Base-by-base conservation (phyloP, 2,888 invertebrate species). In the Lymantria monacha region DNA sequence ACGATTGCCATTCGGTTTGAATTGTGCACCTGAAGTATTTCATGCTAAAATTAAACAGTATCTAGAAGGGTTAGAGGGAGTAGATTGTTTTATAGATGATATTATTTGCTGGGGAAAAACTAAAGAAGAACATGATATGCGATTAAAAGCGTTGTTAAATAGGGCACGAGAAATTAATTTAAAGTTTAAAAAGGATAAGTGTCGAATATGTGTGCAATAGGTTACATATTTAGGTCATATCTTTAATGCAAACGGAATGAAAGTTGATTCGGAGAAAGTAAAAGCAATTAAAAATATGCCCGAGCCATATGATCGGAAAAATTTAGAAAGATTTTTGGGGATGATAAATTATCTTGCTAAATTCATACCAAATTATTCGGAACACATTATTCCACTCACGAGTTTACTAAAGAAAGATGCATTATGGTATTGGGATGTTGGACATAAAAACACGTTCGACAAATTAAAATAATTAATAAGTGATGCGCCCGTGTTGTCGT, bases 131-230 rank as follows among this genome's bases (percentile, higher is more conserved):
- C n/a, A n/a, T n/a, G 30, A 30, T 9, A 30, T 30, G 30, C 30
- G 30, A 30, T 30, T 30, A 30, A 7, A 7, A 7, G 5, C 9
- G 5, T 30, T 30, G 9, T 30, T 30, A 30, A 30, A 30, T 30
- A 55, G 57, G 47, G 63, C 61, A 14, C 11, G 44, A 8, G 42
- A 61, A 49, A 49, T 53, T n/a, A n/a, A 44, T 36, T 1, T 63
- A 15, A 59, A 55, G 46, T 62, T 63, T 15, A 63, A 65, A 51
- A 58, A 50, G 43, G 48, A 52, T 2, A 64, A 60, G 38, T 61
- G 59, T 60, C 44, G 10, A 44, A 61, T 63, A 41, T 45, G 37
- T 12, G 43, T 42, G 31, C n/a, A 53, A 42, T 52, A 43, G 33
- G 42, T 62, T 14, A 55, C 48, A 48, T 63, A 58, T 46, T n/a